Percentiles rank a stretch among this genome's conserved stretches.
phyloP scores from a whole-genome alignment of 2,888 invertebrate species.

The Malthinus seriepunctatus region DNA sequence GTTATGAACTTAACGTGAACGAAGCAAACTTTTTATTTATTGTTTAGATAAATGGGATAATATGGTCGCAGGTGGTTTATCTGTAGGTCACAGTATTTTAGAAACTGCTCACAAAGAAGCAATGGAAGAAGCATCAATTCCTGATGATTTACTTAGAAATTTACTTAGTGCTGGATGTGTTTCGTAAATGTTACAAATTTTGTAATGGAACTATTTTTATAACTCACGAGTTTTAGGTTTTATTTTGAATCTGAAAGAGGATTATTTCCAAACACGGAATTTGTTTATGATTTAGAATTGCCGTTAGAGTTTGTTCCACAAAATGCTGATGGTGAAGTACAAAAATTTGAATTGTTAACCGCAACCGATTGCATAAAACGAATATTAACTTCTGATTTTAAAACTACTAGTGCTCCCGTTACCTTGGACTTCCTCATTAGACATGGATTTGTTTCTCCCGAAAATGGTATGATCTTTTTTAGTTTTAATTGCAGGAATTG shows the following conservation, averaged over 20 bases:
- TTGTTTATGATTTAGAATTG: slow-evolving; percentile 89
- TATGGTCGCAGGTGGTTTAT: slow-evolving; percentile 92
- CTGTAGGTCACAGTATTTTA: slow-evolving; percentile 83
- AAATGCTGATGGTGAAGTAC: slow-evolving; percentile 94
- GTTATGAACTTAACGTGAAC: background rate
- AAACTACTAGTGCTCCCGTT: slow-evolving; percentile 91
- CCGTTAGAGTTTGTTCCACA: slow-evolving; percentile 89
- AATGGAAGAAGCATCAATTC: slow-evolving; percentile 91
- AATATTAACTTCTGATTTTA: slow-evolving; percentile 83
- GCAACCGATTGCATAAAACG: slow-evolving; percentile 82
- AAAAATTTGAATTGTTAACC: slow-evolving; percentile 84
- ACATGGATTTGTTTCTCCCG: slow-evolving; percentile 85
- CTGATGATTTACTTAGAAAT: slow-evolving; percentile 74
- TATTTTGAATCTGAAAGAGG: slow-evolving; percentile 93
- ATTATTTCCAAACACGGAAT: slow-evolving; percentile 92
- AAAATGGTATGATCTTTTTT: slow-evolving; percentile 70
- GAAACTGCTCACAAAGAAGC: slow-evolving; percentile 94
- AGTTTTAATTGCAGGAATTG: background rate
- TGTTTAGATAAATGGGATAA: slow-evolving; percentile 85
- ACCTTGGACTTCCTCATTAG: slow-evolving; percentile 91
- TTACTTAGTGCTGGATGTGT: slow-evolving; percentile 80
- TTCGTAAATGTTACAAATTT: slow-evolving; percentile 59
- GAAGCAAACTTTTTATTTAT: background rate
- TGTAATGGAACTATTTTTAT: background rate
- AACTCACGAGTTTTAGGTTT: slow-evolving; percentile 60